These are phyloP conservation scores for Euwallacea fornicatus DNA, from an alignment of 1,140 invertebrate species.

Conservation along the genomic window DNA sequence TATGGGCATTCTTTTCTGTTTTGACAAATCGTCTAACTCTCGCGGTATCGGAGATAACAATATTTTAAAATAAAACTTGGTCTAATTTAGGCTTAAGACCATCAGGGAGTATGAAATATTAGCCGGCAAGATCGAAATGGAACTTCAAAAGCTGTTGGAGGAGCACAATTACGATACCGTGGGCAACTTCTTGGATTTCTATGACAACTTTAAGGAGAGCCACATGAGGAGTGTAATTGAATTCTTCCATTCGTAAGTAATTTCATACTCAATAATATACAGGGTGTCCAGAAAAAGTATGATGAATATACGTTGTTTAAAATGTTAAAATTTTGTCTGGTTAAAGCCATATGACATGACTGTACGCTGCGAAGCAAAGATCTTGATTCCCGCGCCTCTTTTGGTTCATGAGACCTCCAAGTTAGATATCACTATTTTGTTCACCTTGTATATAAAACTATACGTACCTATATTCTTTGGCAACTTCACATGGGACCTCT, in stretches of 20 bases:
- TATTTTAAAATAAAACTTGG: neutral
- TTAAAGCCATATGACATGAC: neutral
- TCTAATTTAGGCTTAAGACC: conserved; percentile 48
- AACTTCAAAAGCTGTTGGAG: conserved; percentile 74
- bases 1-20: too few species aligned
- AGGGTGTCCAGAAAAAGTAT: neutral
- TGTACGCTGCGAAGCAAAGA: neutral
- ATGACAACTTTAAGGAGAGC: conserved; percentile 68
- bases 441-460: neutral
- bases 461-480: neutral
- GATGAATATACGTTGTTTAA: neutral
- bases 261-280: neutral
- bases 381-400: neutral
- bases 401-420: too few species aligned
- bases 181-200: conserved; percentile 80
- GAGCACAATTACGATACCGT: conserved; percentile 85
- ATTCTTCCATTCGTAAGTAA: conserved; percentile 64
- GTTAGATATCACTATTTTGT: too few species aligned
- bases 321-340: neutral
- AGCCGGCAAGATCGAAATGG: conserved; percentile 71
- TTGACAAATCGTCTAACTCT: too few species aligned
- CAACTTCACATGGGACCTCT: neutral
- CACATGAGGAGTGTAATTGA: conserved; percentile 62
- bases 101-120: conserved; percentile 78
- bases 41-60: neutral